Percentiles rank a stretch among this genome's conserved stretches.
These are phyloP conservation scores for Stenolophus ochropezus DNA, from an alignment of 2,888 invertebrate species.

Conservation along the genomic window DNA sequence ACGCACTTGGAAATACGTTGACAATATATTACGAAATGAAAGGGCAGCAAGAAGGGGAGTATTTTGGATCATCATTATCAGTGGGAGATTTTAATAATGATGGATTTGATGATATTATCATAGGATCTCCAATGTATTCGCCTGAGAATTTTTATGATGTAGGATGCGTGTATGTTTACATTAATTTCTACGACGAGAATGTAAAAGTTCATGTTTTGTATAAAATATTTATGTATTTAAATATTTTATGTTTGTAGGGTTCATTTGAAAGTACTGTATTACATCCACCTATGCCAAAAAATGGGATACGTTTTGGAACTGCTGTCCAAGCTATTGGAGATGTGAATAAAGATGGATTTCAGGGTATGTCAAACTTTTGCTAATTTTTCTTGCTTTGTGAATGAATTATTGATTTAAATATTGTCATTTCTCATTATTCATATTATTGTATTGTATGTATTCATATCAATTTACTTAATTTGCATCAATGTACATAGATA, in stretches of 20 bases:
- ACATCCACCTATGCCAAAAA: neutral
- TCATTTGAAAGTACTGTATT: neutral
- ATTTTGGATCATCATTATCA: constrained; percentile 78
- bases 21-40: constrained; percentile 67
- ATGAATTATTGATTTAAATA: too few species aligned
- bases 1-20: constrained; percentile 51
- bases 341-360: constrained; percentile 49
- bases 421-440: too few species aligned
- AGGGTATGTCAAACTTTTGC: constrained; percentile 11
- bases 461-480: too few species aligned
- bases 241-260: too few species aligned
- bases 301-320: constrained; percentile 43
- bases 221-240: too few species aligned
- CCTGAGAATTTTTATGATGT: constrained; percentile 73
- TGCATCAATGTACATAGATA: too few species aligned
- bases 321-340: constrained; percentile 38
- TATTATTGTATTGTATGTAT: too few species aligned
- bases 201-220: too few species aligned
- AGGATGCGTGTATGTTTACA: constrained; percentile 78
- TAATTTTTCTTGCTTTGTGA: neutral
- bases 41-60: constrained; percentile 78
- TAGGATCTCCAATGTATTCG: constrained; percentile 78
- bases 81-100: constrained; percentile 78
- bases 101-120: constrained; percentile 77
- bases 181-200: constrained; percentile 68